Evolutionary conservation across 1,140 invertebrate species (phyloP), one percentile per base, ranked within the genome.

Genomic region (Calliopsis andreniformis): DNA sequence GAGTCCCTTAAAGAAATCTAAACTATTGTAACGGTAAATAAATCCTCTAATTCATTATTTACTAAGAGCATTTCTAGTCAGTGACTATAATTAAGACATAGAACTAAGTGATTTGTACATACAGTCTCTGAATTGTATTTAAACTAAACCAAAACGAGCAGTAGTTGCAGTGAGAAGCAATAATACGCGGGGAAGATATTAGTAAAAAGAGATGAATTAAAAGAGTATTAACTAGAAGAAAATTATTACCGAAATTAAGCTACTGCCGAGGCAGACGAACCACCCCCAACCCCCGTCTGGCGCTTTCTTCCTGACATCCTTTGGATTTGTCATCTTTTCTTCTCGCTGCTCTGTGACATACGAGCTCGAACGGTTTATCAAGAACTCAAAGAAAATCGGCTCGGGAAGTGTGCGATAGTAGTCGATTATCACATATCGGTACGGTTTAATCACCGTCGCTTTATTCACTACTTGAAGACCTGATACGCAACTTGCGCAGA

Each of bases 241-340:
- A 55, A 94, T 95, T 3, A 14, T 71, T 92, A 96, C 95, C 93
- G 96, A 95, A 82, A 96, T 95, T 85, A 96, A 92, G 89, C 96
- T 96, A 76, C 95, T 95, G 78, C 96, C 96, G 51, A 97, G 91
- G 73, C 95, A 96, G 47, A 96, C 95, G 88, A 96, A 94, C 96
- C 96, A 97, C 39, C 95, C 96, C 95, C 96, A 97, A 55, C 96
- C 96, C 20, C 95, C 95, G 85, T 96, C 95, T 23, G 94, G 95
- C 35, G 94, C 94, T 66, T 85, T 81, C 28, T 18, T 78, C 8
- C 66, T 84, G 25, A 14, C 39, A 12, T 73, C 53, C 12, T 62
- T 64, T 14, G 30, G 32, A 7, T 64, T 70, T 49, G 39, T 59
- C 64, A 63, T 72, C 12, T 53, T 75, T 25, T 3, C 1, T 39